Base-by-base conservation (phyloP, 2,113 vertebrate genomes). In the Eira barbara region DNA sequence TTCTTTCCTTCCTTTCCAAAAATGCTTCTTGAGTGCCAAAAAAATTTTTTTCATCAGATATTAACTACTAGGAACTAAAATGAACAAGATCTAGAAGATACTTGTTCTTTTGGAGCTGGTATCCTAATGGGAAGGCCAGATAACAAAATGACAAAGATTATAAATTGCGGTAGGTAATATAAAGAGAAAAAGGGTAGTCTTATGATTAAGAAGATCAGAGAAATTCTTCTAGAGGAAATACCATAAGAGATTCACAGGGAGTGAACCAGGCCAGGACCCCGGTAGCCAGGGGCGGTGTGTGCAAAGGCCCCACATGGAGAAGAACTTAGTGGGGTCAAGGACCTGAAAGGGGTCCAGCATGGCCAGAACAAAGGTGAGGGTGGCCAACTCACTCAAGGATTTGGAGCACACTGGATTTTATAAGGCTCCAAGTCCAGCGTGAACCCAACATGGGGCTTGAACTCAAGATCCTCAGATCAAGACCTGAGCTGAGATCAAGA, bases 1-100 rank as follows among this genome's bases (percentile, higher is more conserved):
- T 12, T 15, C 61, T 52, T 92, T 23, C 61, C 86, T 84, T 97
- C 67, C 27, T 83, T 39, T 42, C 42, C 45, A 31, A 63, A 90
- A 73, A 55, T 57, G 29, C 63, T 63, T 73, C 63, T 67, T 42
- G 27, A 86, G 89, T 52, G 14, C n/a, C 11, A 15, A 25, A 76
- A 21, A 15, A 7, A 31, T 76, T 80, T 57, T 91, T 52, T 88
- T 73, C 18, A 0, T 27, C 36, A 29, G 49, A 31, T 31, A 15
- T 23, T 89, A 57, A 78, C 27, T 74, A 55, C 25, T 73, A 21
- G 34, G 55, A 65, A 74, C 55, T 74, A 55, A 36, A 74, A 63
- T 65, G 42, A 80, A 39, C 34, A 73, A 47, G 65, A 20, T 49
- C 27, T 42, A 42, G 49, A 85, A 49, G 39, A 34, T 52, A 12